Evolutionary conservation across 2,888 invertebrate genomes (phyloP).

Genomic region (Prenolepis imparis): DNA sequence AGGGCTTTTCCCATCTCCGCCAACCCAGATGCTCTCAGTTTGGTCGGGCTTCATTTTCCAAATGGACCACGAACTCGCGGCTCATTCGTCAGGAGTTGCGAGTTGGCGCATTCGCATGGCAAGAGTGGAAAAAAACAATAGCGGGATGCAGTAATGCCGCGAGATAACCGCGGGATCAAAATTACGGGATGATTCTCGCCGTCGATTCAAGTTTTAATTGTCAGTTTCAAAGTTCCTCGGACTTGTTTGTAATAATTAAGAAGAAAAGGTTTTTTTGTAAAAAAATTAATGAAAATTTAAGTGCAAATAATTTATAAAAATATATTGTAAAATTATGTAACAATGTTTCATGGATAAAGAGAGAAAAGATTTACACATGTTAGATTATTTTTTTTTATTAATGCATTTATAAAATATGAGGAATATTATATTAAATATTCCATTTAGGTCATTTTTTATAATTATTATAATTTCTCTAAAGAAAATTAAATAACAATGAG

Average conservation of each 20-base stretch:
- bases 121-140: neutral
- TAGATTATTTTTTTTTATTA: neutral
- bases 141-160: conserved; percentile 3
- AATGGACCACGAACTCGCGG: conserved; percentile 78
- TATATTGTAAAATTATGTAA: neutral
- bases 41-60: conserved; percentile 78
- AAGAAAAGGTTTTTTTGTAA: neutral
- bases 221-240: neutral
- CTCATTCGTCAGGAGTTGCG: conserved; percentile 51
- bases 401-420: neutral
- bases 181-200: neutral
- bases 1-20: conserved; percentile 51
- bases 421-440: neutral
- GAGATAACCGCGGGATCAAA: conserved; percentile 10
- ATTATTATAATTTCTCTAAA: conserved; percentile 24
- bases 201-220: conserved; percentile 14
- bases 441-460: neutral
- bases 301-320: neutral
- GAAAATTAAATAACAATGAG: conserved; percentile 17
- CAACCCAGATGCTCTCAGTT: conserved; percentile 34
- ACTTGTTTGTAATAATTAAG: neutral
- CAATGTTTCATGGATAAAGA: neutral
- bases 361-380: neutral
- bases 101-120: conserved; percentile 16
- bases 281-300: conserved; percentile 17